Evolutionary conservation across 2,888 invertebrate genomes (phyloP).

Genomic region (Cosmorhoe ocellata): DNA sequence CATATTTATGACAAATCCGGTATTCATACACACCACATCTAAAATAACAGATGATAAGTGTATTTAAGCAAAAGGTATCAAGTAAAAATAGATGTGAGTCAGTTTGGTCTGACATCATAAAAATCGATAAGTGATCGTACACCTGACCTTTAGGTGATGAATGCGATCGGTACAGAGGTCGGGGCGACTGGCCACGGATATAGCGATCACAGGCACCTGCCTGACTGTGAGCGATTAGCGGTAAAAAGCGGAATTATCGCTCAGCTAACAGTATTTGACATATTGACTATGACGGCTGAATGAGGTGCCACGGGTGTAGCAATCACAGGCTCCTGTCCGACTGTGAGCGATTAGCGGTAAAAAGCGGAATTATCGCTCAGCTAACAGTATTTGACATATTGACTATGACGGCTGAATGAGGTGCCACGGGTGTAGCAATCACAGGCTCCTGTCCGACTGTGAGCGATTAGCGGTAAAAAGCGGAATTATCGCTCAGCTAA

Average conservation of each 20-base stretch:
- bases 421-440: constrained; percentile 45
- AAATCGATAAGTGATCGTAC: constrained; percentile 65
- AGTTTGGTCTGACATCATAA: constrained; percentile 69
- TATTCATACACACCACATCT: background rate
- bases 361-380: too few relatives aligned
- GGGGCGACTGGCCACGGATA: constrained; percentile 45
- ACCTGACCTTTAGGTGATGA: constrained; percentile 74
- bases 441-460: too few relatives aligned
- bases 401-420: too few relatives aligned
- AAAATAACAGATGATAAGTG: background rate
- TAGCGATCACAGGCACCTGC: constrained; percentile 24
- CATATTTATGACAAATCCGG: background rate
- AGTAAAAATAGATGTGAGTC: constrained; percentile 61
- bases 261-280: too few relatives aligned
- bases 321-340: constrained; percentile 8
- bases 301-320: constrained; percentile 47
- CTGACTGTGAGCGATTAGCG: too few relatives aligned
- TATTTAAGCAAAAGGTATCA: constrained; percentile 33
- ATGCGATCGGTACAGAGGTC: constrained; percentile 67
- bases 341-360: too few relatives aligned
- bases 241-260: too few relatives aligned
- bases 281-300: too few relatives aligned
- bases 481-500: too few relatives aligned
- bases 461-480: too few relatives aligned
- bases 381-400: too few relatives aligned